A percentile compares a stretch with the other conserved stretches of the same genome.
Evolutionary conservation across 2,113 vertebrate species (phyloP).

Genomic region (Fregetta grallaria): DNA sequence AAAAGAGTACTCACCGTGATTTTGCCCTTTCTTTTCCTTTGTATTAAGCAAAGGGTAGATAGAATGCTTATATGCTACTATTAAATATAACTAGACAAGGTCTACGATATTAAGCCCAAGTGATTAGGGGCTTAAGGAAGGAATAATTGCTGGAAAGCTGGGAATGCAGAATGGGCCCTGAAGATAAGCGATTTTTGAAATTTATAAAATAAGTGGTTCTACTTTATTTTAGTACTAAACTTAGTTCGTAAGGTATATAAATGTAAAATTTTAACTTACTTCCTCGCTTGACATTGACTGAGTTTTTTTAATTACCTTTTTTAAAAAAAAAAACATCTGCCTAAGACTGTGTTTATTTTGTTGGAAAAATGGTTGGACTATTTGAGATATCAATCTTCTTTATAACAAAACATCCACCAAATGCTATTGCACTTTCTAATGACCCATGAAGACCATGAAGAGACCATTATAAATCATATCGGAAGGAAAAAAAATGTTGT

Average conservation of each 20-base stretch:
- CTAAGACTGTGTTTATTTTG: neutral
- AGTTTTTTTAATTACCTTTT: neutral
- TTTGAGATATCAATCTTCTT: neutral
- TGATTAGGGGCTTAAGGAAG: neutral
- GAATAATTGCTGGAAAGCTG: neutral
- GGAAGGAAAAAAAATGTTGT: neutral
- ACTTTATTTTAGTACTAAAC: neutral
- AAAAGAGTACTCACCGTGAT: neutral
- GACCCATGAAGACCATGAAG: constrained; percentile 13
- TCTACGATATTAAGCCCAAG: neutral
- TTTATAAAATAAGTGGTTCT: neutral
- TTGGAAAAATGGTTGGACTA: neutral
- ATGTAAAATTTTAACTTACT: neutral
- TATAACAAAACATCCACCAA: neutral
- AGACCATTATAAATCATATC: neutral
- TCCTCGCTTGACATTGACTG: neutral
- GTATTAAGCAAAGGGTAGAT: neutral
- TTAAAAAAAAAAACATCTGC: neutral
- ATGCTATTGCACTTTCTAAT: constrained; percentile 19
- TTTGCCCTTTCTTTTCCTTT: neutral
- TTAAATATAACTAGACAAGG: neutral
- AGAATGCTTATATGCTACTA: neutral
- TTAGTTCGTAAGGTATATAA: neutral
- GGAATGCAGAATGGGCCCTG: neutral
- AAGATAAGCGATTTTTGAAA: neutral